Base-by-base conservation (phyloP, 1,140 invertebrate species). In the Alviniconcha marisindica region DNA sequence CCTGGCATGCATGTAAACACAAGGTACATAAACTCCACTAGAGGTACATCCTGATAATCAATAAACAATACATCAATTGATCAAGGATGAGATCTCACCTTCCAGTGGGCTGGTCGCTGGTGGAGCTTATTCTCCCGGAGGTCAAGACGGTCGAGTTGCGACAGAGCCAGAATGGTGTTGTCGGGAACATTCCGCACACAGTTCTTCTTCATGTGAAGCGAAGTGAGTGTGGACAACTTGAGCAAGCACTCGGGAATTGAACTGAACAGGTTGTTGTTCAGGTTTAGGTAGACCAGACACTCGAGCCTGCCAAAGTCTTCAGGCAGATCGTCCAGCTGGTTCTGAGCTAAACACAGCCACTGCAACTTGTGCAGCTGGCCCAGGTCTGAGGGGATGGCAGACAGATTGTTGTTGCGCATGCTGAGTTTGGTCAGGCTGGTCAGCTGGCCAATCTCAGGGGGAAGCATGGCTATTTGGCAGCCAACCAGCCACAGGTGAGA, bases 341-440 rank as follows among this genome's bases (percentile, higher is more conserved):
- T 93, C n/a, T 91, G 88, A 21, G 89, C 88, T 14, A 92, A 74
- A 77, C 89, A 89, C 38, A 92, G 83, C 92, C 92, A 93, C 33
- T 84, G 80, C 18, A 93, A 80, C 31, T 85, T 87, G 42, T 28
- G 42, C 14, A 93, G 76, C 15, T 89, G 40, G 36, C 86, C 83
- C 51, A 93, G 85, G 38, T 87, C 85, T 40, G 83, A 56, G 24
- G 92, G 92, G 40, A 92, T 38, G 18, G 40, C 38, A 38, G 33
- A 78, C 15, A 93, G 38, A 44, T 85, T 83, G 80, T 93, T 93
- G 31, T 85, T 84, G 77, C 87, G 84, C 10, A 89, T 69, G 84
- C 91, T 91, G 5, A 93, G 83, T 83, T 90, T 91, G 56, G 87
- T 77, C 12, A 93, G 84, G 60, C 85, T 84, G 74, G 84, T 88